Evolutionary conservation across 1,140 invertebrate genomes (phyloP), one percentile per base, ranked within the genome.

Genomic region (Drosophila repletoides): DNA sequence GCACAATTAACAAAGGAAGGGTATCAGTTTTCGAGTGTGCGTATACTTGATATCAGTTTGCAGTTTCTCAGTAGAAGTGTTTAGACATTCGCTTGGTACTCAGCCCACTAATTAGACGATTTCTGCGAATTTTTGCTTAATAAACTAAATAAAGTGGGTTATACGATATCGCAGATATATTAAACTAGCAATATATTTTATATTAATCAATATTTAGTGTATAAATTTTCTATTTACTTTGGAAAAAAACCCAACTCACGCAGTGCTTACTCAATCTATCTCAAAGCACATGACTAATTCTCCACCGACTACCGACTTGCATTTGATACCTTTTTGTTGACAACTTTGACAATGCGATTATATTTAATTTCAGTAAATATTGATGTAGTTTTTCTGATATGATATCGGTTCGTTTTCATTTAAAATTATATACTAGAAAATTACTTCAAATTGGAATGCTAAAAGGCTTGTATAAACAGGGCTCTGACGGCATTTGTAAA

Each of bases 331-430:
- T 61, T 9, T 41, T 52, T 14, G 17, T 53, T 63, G 75, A 77
- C 74, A 69, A 41, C 34, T 70, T 53, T 79, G 79, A 86, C 79
- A 86, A 52, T 34, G 59, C 40, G 76, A 77, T 80, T 80, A 74
- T 67, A 63, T 36, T 59, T 74, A 79, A 86, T 79, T 75, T 75
- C 26, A 26, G 52, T 65, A 51, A 79, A 84, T 75, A 77, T 86
- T 79, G 75, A 86, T 86, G 21, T 67, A 52, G 15, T 34, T 46
- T n/a, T 36, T 28, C 21, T 31, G 63, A 71, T 69, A 64, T 40
- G 33, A 70, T 80, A 77, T 73, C 55, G 12, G 3, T 9, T 28
- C 28, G 14, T 22, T 71, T 76, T 72, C 48, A 15, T 76, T 72
- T 65, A 2, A 36, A 51, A 34, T 10, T 12, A 14, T 9, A 21